Evolutionary conservation across 1,140 invertebrate genomes (phyloP).

Genomic region (Solenopsis invicta): DNA sequence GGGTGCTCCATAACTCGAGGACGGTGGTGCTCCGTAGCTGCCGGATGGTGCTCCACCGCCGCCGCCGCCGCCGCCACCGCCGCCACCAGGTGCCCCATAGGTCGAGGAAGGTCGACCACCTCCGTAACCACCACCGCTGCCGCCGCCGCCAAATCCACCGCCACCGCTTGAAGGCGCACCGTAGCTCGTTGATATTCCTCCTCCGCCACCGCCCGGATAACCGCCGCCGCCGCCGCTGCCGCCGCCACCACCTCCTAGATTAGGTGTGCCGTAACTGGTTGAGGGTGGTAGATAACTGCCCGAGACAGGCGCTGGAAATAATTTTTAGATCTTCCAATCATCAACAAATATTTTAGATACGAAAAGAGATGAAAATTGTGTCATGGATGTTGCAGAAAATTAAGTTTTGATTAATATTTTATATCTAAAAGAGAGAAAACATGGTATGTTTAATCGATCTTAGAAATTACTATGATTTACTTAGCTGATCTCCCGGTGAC

Average conservation of each 20-base stretch:
- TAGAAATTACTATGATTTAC: not conserved
- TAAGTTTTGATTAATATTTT: conserved; percentile 5
- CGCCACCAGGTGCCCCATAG: conserved; percentile 76
- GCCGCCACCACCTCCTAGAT: conserved; percentile 78
- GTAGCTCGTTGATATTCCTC: conserved; percentile 80
- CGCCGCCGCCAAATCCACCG: conserved; percentile 66
- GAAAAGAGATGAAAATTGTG: not conserved
- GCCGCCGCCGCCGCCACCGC: conserved; percentile 69
- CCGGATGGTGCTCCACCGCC: conserved; percentile 70
- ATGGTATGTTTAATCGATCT: not conserved
- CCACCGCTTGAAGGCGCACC: conserved; percentile 73
- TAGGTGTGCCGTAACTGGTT: conserved; percentile 87
- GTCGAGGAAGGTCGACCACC: conserved; percentile 78
- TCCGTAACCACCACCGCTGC: conserved; percentile 73
- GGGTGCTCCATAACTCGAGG: conserved; percentile 79
- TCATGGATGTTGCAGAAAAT: not conserved
- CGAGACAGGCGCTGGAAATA: conserved; percentile 76
- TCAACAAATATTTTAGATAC: not conserved
- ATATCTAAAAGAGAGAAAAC: not conserved
- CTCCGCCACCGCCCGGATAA: conserved; percentile 75
- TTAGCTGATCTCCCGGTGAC: not conserved
- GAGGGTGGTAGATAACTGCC: conserved; percentile 85
- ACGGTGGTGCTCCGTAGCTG: conserved; percentile 84
- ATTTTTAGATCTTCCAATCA: not conserved
- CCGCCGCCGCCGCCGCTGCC: conserved; percentile 69